Base-by-base conservation (phyloP, 2,797 vertebrate species). In the Acipenser transmontanus region DNA sequence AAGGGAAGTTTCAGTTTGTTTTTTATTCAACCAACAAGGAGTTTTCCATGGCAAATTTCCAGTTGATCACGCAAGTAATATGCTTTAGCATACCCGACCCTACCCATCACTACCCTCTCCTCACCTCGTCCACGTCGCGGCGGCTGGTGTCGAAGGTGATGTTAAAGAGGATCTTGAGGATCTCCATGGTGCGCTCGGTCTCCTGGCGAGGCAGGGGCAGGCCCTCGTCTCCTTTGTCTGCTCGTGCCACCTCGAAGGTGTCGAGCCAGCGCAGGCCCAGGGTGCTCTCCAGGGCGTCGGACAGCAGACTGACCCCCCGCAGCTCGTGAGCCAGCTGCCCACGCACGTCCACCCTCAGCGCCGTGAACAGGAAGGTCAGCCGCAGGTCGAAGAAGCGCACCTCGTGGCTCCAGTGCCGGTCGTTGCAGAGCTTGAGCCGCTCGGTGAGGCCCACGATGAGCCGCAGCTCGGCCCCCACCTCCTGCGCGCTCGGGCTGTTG, bases 151-250 rank as follows among this genome's bases (percentile, higher is more conserved):
- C 91, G 50, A 94, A 94, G 9, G 95, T 98, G 81, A 97, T 86
- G 54, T 96, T 98, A 80, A 98, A 98, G 52, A 98, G 91, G 78
- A 95, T 94, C 80, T 97, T 97, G 66, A 97, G 88, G 73, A 93
- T 92, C 80, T 97, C 95, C 93, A 97, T 94, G 71, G 89, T 89
- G 8, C 88, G 77, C 71, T 96, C 94, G 0, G 89, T 90, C 79
- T 95, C 90, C 65, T 92, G 83, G 2, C 91, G 84, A 60, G 88
- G 89, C 59, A 97, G 80, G 1, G 83, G 84, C 0, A 86, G 78
- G 4, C 85, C 78, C 10, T 74, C 60, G 1, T 67, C 76, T 20
- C 83, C 78, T 0, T 69, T 83, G 12, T 83, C 88, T 0, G 77
- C 77, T 0, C 82, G 71, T 6, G 85, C 84, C 0, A 90, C 89